These are phyloP conservation scores for Cosmorhoe ocellata DNA, from an alignment of 2,888 invertebrate species.

Conservation along the genomic window DNA sequence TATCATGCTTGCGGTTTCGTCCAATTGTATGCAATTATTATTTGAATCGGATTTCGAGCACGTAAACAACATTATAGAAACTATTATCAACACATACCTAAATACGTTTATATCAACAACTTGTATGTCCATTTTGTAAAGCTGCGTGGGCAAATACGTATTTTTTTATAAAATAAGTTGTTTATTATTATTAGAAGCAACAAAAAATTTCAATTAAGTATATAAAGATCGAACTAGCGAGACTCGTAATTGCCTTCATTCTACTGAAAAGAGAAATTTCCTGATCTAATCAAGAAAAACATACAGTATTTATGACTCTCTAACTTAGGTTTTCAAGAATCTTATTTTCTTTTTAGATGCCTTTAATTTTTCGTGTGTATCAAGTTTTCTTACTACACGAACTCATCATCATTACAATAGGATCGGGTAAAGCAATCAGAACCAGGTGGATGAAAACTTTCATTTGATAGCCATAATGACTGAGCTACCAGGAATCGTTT, in stretches of 20 bases:
- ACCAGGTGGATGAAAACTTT: too few relatives aligned
- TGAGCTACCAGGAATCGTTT: too few relatives aligned
- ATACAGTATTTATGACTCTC: neutral
- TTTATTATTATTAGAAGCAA: slow-evolving; percentile 2
- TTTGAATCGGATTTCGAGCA: slow-evolving; percentile 38
- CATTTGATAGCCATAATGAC: too few relatives aligned
- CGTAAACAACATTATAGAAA: slow-evolving; percentile 46
- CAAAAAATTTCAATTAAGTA: slow-evolving; percentile 8
- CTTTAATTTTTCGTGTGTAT: too few relatives aligned
- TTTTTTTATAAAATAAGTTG: neutral
- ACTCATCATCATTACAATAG: neutral
- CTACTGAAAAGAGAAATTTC: slow-evolving; percentile 38
- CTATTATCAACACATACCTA: slow-evolving; percentile 40
- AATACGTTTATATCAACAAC: slow-evolving; percentile 2
- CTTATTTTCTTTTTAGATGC: too few relatives aligned
- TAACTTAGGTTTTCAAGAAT: too few relatives aligned
- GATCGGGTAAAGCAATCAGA: slow-evolving; percentile 21
- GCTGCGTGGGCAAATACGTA: slow-evolving; percentile 43
- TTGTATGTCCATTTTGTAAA: slow-evolving; percentile 38
- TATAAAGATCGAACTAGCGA: slow-evolving; percentile 6
- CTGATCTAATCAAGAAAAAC: slow-evolving; percentile 9
- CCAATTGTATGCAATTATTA: slow-evolving; percentile 58
- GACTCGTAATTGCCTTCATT: slow-evolving; percentile 29
- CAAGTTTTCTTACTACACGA: neutral
- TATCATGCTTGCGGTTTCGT: slow-evolving; percentile 54